Evolutionary conservation across 2,888 invertebrate species (phyloP), one percentile per base, ranked within the genome.

Genomic region (Cordylochernes scorpioides): DNA sequence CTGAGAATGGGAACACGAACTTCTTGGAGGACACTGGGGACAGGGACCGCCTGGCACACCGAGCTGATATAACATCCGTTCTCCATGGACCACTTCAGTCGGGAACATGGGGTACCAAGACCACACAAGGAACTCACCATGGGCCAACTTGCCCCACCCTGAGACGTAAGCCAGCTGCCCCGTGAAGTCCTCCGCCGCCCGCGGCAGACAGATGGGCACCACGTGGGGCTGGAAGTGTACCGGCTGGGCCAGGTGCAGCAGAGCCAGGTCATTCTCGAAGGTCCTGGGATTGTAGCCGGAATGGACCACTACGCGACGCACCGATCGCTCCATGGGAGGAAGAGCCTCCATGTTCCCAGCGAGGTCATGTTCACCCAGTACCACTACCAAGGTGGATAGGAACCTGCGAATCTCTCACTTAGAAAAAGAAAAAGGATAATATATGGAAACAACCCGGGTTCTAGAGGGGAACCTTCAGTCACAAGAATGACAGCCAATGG

Each of bases 1-100:
- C 78, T 75, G 57, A 84, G 75, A 36, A 84, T 69, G 18, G 84
- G 84, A 15, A 84, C 80, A 60, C 69, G 57, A 2, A 84, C 84
- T 59, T 80, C 78, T 52, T 84, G 80, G 16, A 84, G 56, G 3
- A 78, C 67, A 4, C 75, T 73, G 0, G 84, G 84, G 3, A 84
- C 77, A 8, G n/a, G n/a, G n/a, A n/a, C n/a, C n/a, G n/a, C n/a
- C n/a, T n/a, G n/a, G n/a, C n/a, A 37, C 30, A 27, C 21, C 25
- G 8, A 6, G 7, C 15, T 13, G 6, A 3, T 26, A 26, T 26
- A 26, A n/a, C 9, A 9, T 8, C n/a, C 18, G 22, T 35, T 24
- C 27, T 40, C 42, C 42, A 48, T 82, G 82, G 52, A 75, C 77
- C 22, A 82, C n/a, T n/a, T n/a, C n/a, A n/a, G n/a, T n/a, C n/a